A percentile compares a stretch with the other conserved stretches of the same genome.
phyloP scores from a whole-genome alignment of 2,888 invertebrate genomes.

The Drosophila diplacantha region DNA sequence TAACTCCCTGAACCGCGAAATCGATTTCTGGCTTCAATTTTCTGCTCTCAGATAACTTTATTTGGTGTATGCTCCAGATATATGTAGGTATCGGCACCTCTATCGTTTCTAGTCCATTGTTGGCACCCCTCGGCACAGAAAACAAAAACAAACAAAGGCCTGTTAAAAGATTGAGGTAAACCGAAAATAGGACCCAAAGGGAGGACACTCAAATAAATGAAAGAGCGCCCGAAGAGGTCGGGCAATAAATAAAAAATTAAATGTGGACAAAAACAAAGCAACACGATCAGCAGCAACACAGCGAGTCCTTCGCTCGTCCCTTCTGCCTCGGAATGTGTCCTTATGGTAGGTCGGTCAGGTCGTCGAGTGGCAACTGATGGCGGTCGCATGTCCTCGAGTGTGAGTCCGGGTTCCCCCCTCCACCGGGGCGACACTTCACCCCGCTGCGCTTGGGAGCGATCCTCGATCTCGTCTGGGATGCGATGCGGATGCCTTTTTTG shows the following conservation, averaged over 20 bases:
- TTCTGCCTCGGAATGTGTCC: conserved; percentile 4
- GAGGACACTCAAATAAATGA: conserved; percentile 29
- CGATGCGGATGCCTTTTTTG: conserved; percentile 28
- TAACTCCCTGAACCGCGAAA: conserved; percentile 18
- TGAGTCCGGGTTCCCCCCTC: background rate
- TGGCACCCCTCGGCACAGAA: conserved; percentile 19
- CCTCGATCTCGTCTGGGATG: conserved; percentile 14
- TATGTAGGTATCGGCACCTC: background rate
- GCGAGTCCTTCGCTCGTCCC: conserved; percentile 34
- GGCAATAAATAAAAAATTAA: conserved; percentile 64
- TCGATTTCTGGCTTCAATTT: conserved; percentile 20
- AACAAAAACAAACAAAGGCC: conserved; percentile 53
- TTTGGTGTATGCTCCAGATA: conserved; percentile 5
- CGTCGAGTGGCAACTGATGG: conserved; percentile 59
- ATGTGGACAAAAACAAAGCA: conserved; percentile 65
- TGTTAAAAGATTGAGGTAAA: conserved; percentile 54
- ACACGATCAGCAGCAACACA: conserved; percentile 31
- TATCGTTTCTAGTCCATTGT: conserved; percentile 8
- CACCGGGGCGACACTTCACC: conserved; percentile 52
- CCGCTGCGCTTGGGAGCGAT: conserved; percentile 35
- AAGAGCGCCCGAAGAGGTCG: conserved; percentile 27
- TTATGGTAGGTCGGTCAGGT: conserved; percentile 11
- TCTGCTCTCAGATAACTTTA: conserved; percentile 17
- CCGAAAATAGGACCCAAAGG: conserved; percentile 20
- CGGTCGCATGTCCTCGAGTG: conserved; percentile 54